Evolutionary conservation across 2,797 vertebrate genomes (phyloP).

Genomic region (Oophaga sylvatica): DNA sequence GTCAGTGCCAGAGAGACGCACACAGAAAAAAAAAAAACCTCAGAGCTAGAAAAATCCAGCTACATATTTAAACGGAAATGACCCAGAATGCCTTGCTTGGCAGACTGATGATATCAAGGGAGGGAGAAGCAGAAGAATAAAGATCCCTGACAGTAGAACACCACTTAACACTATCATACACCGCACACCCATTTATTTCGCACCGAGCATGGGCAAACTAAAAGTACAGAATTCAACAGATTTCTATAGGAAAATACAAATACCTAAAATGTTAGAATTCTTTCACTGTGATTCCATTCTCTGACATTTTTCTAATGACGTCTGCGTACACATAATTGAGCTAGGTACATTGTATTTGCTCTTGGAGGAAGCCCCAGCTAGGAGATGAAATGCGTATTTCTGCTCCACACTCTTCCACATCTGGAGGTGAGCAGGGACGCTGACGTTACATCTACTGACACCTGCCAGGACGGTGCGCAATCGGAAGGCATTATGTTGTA

Average conservation of each 20-base stretch:
- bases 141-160: conserved; percentile 24
- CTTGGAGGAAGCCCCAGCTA: neutral
- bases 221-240: neutral
- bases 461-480: too few relatives aligned
- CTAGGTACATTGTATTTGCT: neutral
- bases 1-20: conserved; percentile 46
- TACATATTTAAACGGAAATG: conserved; percentile 59
- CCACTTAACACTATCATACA: conserved; percentile 2
- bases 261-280: neutral
- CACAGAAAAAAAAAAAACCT: conserved; percentile 31
- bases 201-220: neutral
- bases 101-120: conserved; percentile 51
- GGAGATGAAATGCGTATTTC: neutral
- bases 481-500: too few relatives aligned
- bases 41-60: conserved; percentile 61
- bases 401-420: too few relatives aligned
- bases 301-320: neutral
- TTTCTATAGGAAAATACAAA: neutral
- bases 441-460: too few relatives aligned
- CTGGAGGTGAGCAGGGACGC: too few relatives aligned
- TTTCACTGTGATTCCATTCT: neutral
- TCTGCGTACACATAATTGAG: neutral
- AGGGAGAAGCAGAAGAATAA: conserved; percentile 35
- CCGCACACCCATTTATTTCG: neutral
- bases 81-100: conserved; percentile 58